phyloP scores from a whole-genome alignment of 2,113 vertebrate genomes.

The Calidris pugnax region DNA sequence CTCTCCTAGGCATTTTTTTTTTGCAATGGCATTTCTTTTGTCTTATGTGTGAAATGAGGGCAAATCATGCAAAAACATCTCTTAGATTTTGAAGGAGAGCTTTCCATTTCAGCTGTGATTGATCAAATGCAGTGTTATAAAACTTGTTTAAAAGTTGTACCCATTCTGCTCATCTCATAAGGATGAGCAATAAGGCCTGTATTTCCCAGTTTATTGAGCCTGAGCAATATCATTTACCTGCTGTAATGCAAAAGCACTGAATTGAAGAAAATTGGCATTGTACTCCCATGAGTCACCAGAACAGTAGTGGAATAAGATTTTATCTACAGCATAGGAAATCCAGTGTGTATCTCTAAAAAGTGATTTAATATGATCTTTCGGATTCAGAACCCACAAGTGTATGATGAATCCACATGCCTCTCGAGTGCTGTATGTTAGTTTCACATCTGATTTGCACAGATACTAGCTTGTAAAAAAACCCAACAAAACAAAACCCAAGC shows the following conservation, averaged over 20 bases:
- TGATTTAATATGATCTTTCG: neutral
- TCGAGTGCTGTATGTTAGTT: neutral
- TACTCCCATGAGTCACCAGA: neutral
- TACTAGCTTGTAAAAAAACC: neutral
- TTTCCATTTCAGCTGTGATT: neutral
- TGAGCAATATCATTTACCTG: neutral
- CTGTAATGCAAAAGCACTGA: neutral
- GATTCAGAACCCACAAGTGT: neutral
- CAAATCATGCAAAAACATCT: neutral
- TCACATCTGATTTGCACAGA: neutral
- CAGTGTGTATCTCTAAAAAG: neutral
- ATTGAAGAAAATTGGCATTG: neutral
- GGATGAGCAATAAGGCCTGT: neutral
- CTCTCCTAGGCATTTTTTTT: neutral
- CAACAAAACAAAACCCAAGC: neutral
- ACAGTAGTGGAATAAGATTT: neutral
- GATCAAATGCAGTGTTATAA: neutral
- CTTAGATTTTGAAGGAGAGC: neutral
- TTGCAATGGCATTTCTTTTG: neutral
- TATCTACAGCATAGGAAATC: neutral
- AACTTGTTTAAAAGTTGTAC: neutral
- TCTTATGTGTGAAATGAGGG: neutral
- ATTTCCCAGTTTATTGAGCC: neutral
- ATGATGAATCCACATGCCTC: neutral
- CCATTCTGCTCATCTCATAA: neutral